Evolutionary conservation across 2,797 vertebrate genomes (phyloP).

Genomic region (Carduelis carduelis): DNA sequence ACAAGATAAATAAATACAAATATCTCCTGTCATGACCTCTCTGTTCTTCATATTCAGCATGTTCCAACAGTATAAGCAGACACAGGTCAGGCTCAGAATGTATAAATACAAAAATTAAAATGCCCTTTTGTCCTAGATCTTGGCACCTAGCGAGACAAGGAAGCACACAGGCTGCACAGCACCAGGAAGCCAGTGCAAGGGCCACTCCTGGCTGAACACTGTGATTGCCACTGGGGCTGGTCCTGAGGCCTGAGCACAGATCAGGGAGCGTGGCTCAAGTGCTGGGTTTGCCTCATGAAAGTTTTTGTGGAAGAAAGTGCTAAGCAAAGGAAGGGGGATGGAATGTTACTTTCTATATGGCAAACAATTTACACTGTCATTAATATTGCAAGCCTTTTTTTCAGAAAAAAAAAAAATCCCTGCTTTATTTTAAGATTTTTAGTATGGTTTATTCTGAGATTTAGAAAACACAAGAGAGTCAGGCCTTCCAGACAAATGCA

Average conservation of each 20-base stretch:
- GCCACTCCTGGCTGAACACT: neutral
- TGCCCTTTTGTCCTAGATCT: constrained; percentile 13
- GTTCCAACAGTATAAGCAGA: neutral
- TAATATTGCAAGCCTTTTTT: constrained; percentile 88
- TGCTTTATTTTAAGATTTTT: constrained; percentile 90
- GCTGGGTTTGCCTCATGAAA: neutral
- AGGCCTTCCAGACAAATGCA: constrained; percentile 84
- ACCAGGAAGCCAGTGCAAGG: neutral
- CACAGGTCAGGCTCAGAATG: neutral
- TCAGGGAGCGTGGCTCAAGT: neutral
- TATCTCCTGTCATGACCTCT: neutral
- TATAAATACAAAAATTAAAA: constrained; percentile 34
- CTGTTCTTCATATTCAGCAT: constrained; percentile 22
- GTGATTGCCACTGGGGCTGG: neutral
- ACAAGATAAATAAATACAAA: constrained; percentile 45
- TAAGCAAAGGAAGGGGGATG: neutral
- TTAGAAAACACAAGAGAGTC: constrained; percentile 90
- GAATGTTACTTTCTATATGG: constrained; percentile 78
- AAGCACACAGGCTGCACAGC: neutral
- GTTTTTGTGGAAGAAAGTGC: constrained; percentile 60
- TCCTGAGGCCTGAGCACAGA: neutral
- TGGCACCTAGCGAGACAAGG: neutral
- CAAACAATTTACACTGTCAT: constrained; percentile 87
- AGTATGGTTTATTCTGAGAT: constrained; percentile 84
- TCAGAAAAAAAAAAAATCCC: constrained; percentile 35